Conservation (phyloP, 2,888 invertebrate species). For the Drosophila anceps region DNA sequence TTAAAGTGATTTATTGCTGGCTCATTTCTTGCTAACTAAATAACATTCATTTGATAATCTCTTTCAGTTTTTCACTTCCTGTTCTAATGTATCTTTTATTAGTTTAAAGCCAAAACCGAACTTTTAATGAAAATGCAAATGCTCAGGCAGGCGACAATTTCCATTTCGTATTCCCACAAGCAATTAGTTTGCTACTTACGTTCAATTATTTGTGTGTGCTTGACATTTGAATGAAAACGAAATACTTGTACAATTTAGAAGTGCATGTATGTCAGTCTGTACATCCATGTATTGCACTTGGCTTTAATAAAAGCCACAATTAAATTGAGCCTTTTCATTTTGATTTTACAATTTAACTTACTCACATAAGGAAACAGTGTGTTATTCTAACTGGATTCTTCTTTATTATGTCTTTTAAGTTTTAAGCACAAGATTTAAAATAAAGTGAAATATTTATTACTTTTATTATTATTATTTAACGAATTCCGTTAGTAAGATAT, state of each 20-base stretch:
- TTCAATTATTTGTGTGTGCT: constrained; percentile 61
- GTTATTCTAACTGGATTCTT: too few relatives aligned
- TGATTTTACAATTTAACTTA: background rate
- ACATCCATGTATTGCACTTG: constrained; percentile 3
- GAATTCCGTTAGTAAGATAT: too few relatives aligned
- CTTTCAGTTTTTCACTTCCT: constrained; percentile 8
- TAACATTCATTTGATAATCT: constrained; percentile 31
- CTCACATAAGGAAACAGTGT: background rate
- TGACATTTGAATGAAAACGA: constrained; percentile 43
- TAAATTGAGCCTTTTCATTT: constrained; percentile 31
- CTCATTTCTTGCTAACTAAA: constrained; percentile 30
- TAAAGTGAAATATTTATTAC: background rate
- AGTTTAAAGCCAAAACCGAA: constrained; percentile 29
- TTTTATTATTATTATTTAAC: background rate
- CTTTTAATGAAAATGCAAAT: constrained; percentile 45
- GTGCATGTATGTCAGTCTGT: constrained; percentile 13
- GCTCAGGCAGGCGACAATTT: constrained; percentile 33
- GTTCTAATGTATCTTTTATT: background rate
- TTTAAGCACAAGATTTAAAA: background rate
- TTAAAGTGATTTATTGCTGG: constrained; percentile 63
- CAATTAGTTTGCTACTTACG: constrained; percentile 67
- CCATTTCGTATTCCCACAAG: constrained; percentile 54
- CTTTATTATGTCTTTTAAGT: background rate
- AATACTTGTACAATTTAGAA: background rate
- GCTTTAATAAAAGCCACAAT: constrained; percentile 13